These are phyloP conservation scores for Psammodynastes pulverulentus DNA, from an alignment of 2,113 vertebrate genomes.

Conservation along the genomic window DNA sequence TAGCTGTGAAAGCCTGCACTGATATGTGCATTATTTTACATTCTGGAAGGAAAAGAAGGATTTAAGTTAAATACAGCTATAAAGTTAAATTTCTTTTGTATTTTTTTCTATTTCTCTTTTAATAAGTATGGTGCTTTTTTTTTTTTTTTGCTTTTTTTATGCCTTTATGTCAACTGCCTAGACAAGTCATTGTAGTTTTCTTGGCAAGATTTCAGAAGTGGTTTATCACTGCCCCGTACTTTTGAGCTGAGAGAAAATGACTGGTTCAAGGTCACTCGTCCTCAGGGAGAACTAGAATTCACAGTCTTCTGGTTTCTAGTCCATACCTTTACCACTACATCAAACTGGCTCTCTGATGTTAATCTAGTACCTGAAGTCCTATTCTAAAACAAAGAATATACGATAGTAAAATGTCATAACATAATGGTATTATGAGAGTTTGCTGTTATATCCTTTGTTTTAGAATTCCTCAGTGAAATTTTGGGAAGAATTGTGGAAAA, in stretches of 20 bases:
- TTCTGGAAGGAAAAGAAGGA: background rate
- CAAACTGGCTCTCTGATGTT: background rate
- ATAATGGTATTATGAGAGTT: background rate
- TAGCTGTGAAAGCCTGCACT: background rate
- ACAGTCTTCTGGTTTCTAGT: background rate
- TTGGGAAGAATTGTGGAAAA: background rate
- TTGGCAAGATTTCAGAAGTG: background rate
- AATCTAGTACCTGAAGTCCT: background rate
- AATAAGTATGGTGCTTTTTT: background rate
- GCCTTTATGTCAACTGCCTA: background rate
- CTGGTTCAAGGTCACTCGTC: background rate
- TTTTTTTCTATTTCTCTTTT: background rate
- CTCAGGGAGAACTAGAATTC: background rate
- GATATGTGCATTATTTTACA: background rate
- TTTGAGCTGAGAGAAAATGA: background rate
- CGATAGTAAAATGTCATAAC: background rate
- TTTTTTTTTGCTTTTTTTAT: background rate
- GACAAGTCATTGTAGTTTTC: background rate
- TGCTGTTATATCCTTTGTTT: background rate
- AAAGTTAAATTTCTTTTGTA: slow-evolving; percentile 1
- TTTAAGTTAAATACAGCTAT: background rate
- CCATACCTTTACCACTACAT: background rate
- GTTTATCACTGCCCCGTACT: background rate
- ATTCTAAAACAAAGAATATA: background rate
- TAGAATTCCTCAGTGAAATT: background rate